Conservation (phyloP, 2,113 vertebrate genomes). For the Steatornis caripensis region DNA sequence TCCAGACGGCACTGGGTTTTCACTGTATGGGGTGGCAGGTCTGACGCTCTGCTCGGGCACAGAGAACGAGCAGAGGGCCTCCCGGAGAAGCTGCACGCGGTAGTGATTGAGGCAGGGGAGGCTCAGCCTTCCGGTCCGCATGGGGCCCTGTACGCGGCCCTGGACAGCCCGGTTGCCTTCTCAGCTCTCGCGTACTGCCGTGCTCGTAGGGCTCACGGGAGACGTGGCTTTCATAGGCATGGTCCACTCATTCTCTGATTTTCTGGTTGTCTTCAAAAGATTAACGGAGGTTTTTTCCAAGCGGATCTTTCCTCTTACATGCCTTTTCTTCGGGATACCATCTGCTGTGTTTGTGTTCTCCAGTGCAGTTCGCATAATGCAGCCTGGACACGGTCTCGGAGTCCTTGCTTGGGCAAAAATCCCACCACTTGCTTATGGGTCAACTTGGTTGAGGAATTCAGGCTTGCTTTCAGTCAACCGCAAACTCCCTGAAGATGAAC, state of each 20-base stretch:
- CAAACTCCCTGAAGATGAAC: neutral
- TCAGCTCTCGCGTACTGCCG: fast-evolving
- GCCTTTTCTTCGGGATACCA: neutral
- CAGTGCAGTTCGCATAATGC: neutral
- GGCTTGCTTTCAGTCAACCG: neutral
- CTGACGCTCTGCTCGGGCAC: too few species aligned
- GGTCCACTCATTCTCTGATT: neutral
- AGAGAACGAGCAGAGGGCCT: neutral
- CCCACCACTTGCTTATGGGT: neutral
- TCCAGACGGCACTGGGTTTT: neutral
- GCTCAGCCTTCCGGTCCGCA: neutral
- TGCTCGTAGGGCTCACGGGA: fast-evolving
- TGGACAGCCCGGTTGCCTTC: neutral
- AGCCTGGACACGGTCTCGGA: fast-evolving
- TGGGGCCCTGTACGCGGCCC: neutral
- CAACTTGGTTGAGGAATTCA: neutral
- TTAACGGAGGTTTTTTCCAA: neutral
- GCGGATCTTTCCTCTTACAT: neutral
- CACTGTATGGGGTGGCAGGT: neutral
- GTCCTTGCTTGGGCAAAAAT: neutral
- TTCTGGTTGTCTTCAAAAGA: neutral
- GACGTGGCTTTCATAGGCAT: neutral
- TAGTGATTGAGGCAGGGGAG: too few species aligned
- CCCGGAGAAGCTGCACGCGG: neutral
- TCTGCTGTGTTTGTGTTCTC: neutral